Base-by-base conservation (phyloP, 2,113 vertebrate genomes). In the Phoenicopterus ruber region DNA sequence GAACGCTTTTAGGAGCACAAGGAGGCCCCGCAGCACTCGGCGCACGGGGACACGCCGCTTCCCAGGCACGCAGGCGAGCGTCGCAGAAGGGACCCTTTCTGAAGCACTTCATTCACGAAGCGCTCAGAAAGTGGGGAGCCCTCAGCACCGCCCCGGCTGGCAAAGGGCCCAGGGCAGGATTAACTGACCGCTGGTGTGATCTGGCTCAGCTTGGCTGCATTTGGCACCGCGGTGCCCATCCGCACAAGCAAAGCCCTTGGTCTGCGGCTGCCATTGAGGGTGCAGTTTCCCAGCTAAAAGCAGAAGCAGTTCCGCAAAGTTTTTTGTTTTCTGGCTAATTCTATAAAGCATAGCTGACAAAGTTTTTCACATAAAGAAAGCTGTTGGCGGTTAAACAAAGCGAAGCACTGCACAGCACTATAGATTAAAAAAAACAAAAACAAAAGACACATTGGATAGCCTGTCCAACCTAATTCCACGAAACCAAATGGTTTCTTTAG, bases 401-500 rank as follows among this genome's bases (percentile, higher is more conserved):
- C 88, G 58, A 72, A 91, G 89, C 3, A 0, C 57, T 3, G 63
- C 76, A 29, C 50, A 55, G 82, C 20, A 5, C 65, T 67, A 40
- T 5, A 69, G 82, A 82, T 36, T 46, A 46, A 46, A 46, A 25
- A 42, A 70, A 71, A 50, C 24, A 29, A 13, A 79, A 82, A 82
- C 79, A 91, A 95, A 89, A 91, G 91, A 18, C 59, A 19, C 89
- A n/a, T 44, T 88, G 91, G 89, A 46, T 72, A 76, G 87, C 78
- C 94, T 91, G 96, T 96, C 94, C 95, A 93, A 94, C 49, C 81
- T 84, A 76, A 93, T 97, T 95, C 88, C 84, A 80, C 91, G 36
- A 54, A 91, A 90, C 66, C 94, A 85, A 89, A 77, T 54, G 70
- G 80, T 94, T 96, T 98, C 97, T 97, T 97, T 85, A 11, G 96